Evolutionary conservation across 2,113 vertebrate species (phyloP), one percentile per base, ranked within the genome.

Genomic region (Corythoichthys intestinalis): DNA sequence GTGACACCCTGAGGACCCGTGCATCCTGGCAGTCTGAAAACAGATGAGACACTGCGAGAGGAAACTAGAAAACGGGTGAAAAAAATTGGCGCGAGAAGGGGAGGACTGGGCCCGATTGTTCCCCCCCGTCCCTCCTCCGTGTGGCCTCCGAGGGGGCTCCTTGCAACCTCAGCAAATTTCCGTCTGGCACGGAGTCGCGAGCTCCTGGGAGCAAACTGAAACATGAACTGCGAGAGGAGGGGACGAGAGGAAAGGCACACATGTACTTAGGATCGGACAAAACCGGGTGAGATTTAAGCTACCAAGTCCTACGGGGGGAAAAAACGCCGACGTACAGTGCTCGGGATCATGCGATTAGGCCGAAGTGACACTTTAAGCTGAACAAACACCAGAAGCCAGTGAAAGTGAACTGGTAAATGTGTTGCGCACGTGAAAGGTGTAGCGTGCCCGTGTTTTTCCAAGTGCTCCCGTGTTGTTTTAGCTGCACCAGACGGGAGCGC

Each of bases 171-270:
- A 90, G 88, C 90, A 88, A 91, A 81, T 95, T 96, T 95, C 94
- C 92, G 91, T 95, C 95, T 95, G 97, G 94, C 94, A 94, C 88
- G 63, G 93, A 91, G 94, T 92, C 93, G 94, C 76, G 94, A 96
- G 94, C 94, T 93, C 93, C 93, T 93, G 94, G 93, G 94, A 96
- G 91, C 92, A 95, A 94, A 94, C 92, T 94, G 93, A 96, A 95
- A 96, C 93, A 94, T 87, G 93, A 96, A 94, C 90, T 94, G 87
- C 89, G 93, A 90, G 87, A 75, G 82, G 87, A 88, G 49, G 61
- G 84, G 79, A 80, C 68, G 68, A 39, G 28, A 56, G 58, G 41
- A 71, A 44, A 69, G 71, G 85, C 58, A 63, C 61, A 63, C 61
- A 47, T 63, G 41, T 20, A 63, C n/a, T 46, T 2, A n/a, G 17